These are phyloP conservation scores for Suillia variegata DNA, from an alignment of 2,888 invertebrate species.

Conservation along the genomic window DNA sequence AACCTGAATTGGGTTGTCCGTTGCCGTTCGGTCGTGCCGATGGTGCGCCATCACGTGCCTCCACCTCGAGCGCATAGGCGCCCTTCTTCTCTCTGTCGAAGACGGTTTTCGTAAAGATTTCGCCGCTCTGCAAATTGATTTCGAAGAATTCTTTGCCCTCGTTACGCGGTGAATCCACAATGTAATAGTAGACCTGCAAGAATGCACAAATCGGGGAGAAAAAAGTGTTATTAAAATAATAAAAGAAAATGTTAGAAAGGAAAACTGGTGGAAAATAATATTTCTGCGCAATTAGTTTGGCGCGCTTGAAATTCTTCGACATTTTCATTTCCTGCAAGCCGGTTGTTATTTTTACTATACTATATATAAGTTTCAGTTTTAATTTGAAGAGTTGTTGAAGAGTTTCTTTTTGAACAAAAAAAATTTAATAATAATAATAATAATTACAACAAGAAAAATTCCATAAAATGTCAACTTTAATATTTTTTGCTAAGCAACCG, in stretches of 20 bases:
- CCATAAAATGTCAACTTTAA: too few relatives aligned
- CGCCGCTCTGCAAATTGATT: constrained; percentile 94
- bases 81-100: constrained; percentile 98
- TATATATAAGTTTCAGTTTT: too few relatives aligned
- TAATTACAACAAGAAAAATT: too few relatives aligned
- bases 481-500: too few relatives aligned
- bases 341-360: too few relatives aligned
- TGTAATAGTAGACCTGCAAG: constrained; percentile 87
- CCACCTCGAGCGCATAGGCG: constrained; percentile 95
- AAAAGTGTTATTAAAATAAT: too few relatives aligned
- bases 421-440: too few relatives aligned
- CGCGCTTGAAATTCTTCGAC: not conserved
- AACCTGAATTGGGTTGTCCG: constrained; percentile 95
- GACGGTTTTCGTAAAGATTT: constrained; percentile 92
- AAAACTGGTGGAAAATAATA: too few relatives aligned
- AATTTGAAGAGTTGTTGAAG: too few relatives aligned
- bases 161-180: constrained; percentile 88
- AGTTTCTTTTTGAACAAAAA: too few relatives aligned
- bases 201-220: constrained; percentile 1
- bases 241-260: not conserved
- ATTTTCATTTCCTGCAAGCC: too few relatives aligned
- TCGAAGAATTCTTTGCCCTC: constrained; percentile 96
- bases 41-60: constrained; percentile 95
- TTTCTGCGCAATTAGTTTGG: too few relatives aligned
- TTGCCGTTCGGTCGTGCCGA: constrained; percentile 93